Base-by-base conservation (phyloP, 2,888 invertebrate genomes). In the Acrobasis consociella region DNA sequence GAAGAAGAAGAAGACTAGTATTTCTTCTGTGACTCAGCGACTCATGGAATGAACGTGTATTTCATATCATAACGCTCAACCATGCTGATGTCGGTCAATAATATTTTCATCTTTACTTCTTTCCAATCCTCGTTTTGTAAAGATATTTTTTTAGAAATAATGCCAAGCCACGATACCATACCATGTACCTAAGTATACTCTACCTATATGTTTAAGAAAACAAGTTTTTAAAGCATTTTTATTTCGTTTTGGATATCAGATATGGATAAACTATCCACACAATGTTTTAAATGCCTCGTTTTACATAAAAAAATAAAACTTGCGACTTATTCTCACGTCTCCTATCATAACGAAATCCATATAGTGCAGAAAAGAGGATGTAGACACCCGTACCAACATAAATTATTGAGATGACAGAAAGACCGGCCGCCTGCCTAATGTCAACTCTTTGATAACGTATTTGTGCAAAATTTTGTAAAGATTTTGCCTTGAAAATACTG, bases 341-440 rank as follows among this genome's bases (percentile, higher is more conserved):
- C 56, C 42, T 56, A 56, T 56, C 42, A 56, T 42, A 42, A 39
- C 8, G 11, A 17, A 17, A 56, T 56, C 56, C 56, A 56, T 56
- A 13, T 56, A 42, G n/a, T 16, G 9, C 16, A 37, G 17, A 39
- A 42, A 39, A 15, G 38, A 56, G 55, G 51, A 1, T 17, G 51
- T 51, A 56, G 46, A 46, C 17, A 15, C 42, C 42, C 2, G 56
- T 56, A 56, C 13, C 1, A 7, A n/a, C 46, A 46, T 9, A 46
- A 46, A 46, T 46, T n/a, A 46, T 13, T 13, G 46, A 46, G 46
- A 46, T 46, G 11, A 1, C n/a, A 46, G 46, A 46, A 13, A n/a
- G n/a, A 46, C 11, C 31, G 31, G 22, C 22, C 22, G 22, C 22
- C 31, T 8, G 8, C 31, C 31, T 2, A 31, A 8, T 7, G 22